Base-by-base conservation (phyloP, 1,140 invertebrate genomes). In the Vanessa tameamea region DNA sequence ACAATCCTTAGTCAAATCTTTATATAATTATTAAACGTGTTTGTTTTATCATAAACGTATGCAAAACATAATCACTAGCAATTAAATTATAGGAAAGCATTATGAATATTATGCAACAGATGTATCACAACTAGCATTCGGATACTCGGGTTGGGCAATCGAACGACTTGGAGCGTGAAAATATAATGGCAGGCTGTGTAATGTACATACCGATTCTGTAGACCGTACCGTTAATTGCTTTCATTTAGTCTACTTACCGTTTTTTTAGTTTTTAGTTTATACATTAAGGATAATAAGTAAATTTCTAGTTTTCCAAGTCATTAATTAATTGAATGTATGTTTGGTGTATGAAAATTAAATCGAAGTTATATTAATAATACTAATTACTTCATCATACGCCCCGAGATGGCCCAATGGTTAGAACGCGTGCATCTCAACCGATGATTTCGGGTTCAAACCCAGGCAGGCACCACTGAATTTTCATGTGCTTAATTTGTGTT, bases 141-240 rank as follows among this genome's bases (percentile, higher is more conserved):
- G 69, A 64, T 75, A 75, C 68, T 72, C 23, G 69, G 77, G 78
- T 85, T 84, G 78, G 78, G 81, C 80, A 84, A 86, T 81, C 68
- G 76, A 73, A 80, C 55, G 78, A 73, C 73, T 78, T 72, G 72
- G 72, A 83, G 78, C 86, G 82, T 87, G 81, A 84, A 86, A 87
- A 82, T 84, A 82, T 88, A 88, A 87, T 87, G 76, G 85, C 78
- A 69, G 69, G 59, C 50, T 72, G 76, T 80, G 75, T 82, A 80
- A 82, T 86, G 81, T 83, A 77, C 78, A 83, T 83, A 83, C 78
- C 73, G 59, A 79, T 69, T 75, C 78, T 57, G 63, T 79, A 73
- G 80, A 82, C 74, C 78, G 80, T 80, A 77, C 75, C 72, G 70
- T 75, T 86, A 86, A 86, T 83, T 83, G 83, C 78, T 86, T 83